Evolutionary conservation across 1,140 invertebrate species (phyloP).

Genomic region (Caenorhabditis brenneri): DNA sequence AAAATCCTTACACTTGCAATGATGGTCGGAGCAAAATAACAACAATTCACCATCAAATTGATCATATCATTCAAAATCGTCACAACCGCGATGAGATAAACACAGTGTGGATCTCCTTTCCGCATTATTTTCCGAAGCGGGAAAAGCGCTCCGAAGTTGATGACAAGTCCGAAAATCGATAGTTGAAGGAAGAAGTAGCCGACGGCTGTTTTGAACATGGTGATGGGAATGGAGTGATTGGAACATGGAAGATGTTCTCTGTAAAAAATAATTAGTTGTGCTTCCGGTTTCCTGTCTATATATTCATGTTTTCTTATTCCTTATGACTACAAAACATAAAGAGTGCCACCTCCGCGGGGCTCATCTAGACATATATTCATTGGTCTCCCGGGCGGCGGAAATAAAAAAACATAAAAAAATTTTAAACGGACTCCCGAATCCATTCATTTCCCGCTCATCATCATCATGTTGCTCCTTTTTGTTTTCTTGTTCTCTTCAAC

Average conservation of each 20-base stretch:
- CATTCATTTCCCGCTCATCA: no score
- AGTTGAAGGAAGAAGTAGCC: conserved; percentile 7
- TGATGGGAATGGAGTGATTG: no score
- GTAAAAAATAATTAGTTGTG: background rate
- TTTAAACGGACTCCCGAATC: no score
- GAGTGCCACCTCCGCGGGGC: background rate
- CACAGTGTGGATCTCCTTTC: background rate
- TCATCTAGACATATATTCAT: no score
- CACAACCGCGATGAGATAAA: background rate
- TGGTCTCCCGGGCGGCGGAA: background rate
- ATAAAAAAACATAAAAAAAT: background rate
- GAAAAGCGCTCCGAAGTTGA: background rate
- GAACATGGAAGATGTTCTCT: no score
- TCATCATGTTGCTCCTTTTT: background rate
- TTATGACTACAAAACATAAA: background rate
- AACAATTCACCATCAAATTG: background rate
- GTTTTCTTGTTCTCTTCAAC: background rate
- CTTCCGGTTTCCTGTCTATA: background rate
- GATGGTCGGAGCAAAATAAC: background rate
- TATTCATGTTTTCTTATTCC: background rate
- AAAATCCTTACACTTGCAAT: background rate
- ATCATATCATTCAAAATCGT: background rate
- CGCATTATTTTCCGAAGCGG: background rate
- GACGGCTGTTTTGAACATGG: background rate
- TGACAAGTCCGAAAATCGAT: background rate